These are phyloP conservation scores for Venustoraphidia nigricollis DNA, from an alignment of 2,888 invertebrate species.

Conservation along the genomic window DNA sequence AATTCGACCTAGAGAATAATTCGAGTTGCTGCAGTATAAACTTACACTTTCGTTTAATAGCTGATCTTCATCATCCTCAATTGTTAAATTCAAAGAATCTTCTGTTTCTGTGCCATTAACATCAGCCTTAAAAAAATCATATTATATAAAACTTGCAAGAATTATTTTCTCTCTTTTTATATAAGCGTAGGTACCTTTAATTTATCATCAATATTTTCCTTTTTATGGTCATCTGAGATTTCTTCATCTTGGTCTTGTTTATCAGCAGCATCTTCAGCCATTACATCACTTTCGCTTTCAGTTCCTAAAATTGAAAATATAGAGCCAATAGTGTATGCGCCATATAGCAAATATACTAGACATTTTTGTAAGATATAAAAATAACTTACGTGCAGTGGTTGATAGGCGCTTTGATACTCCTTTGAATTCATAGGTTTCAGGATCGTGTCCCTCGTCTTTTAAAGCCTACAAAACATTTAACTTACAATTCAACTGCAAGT, in stretches of 20 bases:
- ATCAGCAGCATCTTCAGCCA: slow-evolving; percentile 9
- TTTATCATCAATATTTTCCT: slow-evolving; percentile 2
- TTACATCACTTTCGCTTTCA: slow-evolving; percentile 8
- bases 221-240: slow-evolving; percentile 12
- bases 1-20: too few relatives aligned
- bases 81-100: slow-evolving; percentile 64
- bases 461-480: slow-evolving; percentile 36
- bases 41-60: slow-evolving; percentile 63
- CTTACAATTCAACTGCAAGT: background rate
- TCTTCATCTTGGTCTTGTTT: slow-evolving; percentile 12
- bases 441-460: slow-evolving; percentile 55
- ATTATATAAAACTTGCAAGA: background rate
- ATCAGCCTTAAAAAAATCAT: slow-evolving; percentile 1
- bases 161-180: slow-evolving; percentile 1
- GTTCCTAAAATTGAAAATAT: background rate
- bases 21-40: slow-evolving; percentile 19
- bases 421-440: slow-evolving; percentile 53
- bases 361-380: background rate
- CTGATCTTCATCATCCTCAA: slow-evolving; percentile 65
- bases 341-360: too few relatives aligned
- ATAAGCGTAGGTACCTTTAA: background rate
- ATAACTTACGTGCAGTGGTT: slow-evolving; percentile 28
- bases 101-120: slow-evolving; percentile 39
- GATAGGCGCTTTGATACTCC: slow-evolving; percentile 29
- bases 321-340: too few relatives aligned